phyloP scores from a whole-genome alignment of 92 coral and sea anemone species.

The Phenganax marumi region DNA sequence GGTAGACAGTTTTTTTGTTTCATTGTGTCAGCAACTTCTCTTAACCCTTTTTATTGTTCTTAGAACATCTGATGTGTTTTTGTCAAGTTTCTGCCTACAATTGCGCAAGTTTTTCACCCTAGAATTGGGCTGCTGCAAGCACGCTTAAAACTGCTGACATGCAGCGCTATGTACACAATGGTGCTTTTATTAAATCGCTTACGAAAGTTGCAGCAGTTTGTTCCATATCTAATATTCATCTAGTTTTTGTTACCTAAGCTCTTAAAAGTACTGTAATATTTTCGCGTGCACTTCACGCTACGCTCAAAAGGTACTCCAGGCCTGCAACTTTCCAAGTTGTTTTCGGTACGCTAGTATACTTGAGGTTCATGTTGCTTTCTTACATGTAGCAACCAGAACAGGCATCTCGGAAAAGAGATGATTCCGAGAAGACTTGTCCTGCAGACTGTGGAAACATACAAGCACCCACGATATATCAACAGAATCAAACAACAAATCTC shows the following conservation, averaged over 20 bases:
- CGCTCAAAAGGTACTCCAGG: constrained; percentile 51
- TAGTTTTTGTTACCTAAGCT: background rate
- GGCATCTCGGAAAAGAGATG: background rate
- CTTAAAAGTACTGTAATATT: background rate
- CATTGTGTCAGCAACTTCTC: too few species aligned
- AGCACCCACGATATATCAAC: background rate
- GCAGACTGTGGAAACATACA: background rate
- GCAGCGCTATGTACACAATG: too few species aligned
- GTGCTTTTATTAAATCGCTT: too few species aligned
- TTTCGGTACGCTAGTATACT: background rate
- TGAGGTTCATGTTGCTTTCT: background rate
- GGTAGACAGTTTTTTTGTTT: too few species aligned
- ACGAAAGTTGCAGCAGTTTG: too few species aligned
- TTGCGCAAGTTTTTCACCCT: too few species aligned
- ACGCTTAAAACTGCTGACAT: too few species aligned
- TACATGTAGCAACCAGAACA: background rate
- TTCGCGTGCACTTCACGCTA: constrained; percentile 77
- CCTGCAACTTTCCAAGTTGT: background rate
- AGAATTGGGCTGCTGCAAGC: too few species aligned
- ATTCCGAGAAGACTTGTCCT: background rate
- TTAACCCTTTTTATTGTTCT: too few species aligned
- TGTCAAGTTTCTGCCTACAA: too few species aligned
- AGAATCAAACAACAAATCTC: background rate
- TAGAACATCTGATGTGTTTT: too few species aligned
- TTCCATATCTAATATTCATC: too few species aligned